Evolutionary conservation across 1,140 invertebrate genomes (phyloP), one percentile per base, ranked within the genome.

Genomic region (Nasonia longicornis): DNA sequence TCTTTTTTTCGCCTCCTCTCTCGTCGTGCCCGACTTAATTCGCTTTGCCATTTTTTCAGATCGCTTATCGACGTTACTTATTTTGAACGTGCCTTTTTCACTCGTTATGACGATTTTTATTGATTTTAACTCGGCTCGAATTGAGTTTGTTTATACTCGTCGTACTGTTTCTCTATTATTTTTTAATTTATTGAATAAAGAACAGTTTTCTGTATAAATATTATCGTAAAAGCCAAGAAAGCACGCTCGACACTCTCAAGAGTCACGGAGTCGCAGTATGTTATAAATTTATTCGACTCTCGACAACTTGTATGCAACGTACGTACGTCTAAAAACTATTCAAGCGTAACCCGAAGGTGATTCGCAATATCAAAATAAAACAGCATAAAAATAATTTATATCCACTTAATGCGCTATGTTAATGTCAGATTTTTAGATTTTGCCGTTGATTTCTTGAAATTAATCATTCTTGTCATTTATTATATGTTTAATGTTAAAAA

Each of bases 381-480:
- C 6, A 58, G 7, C 16, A 58, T 58, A 58, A 58, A 58, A 58
- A 20, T n/a, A n/a, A n/a, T 58, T 58, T 58, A 58, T 58, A 58
- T 58, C 16, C 52, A 58, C 7, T 58, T 58, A 58, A 58, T n/a
- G 52, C 52, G 20, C 7, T 58, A 58, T 58, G 16, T n/a, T 58
- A 20, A 58, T 58, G 52, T 14, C 14, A 2, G 20, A 58, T 20
- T 58, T 58, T n/a, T 2, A 58, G 52, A 20, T 58, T 58, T 58
- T 58, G 52, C 52, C 20, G 16, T 58, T 16, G 52, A 58, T 58
- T 58, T 58, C 16, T 20, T 20, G 52, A n/a, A 58, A 58, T 58
- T n/a, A 58, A 58, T 58, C 52, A 58, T 58, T n/a, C 20, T 58
- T n/a, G 52, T 58, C 52, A n/a, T 58, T 58, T 58, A 58, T n/a